A percentile compares a stretch with the other conserved stretches of the same genome.
Conservation (phyloP, 2,888 invertebrate species). For the Augiades crinisus region DNA sequence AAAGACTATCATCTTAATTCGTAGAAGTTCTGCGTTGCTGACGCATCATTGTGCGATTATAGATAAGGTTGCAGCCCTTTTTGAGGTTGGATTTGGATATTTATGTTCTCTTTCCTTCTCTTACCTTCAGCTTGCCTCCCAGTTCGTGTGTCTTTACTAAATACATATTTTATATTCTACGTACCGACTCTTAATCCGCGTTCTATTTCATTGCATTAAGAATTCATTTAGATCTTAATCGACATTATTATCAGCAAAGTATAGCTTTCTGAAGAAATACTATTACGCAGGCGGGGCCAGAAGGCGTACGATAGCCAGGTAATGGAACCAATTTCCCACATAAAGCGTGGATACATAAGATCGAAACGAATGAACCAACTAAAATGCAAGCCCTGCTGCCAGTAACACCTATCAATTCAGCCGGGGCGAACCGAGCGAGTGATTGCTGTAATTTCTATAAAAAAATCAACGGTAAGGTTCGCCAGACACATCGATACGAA, state of each 20-base stretch:
- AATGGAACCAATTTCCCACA: conserved; percentile 27
- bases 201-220: conserved; percentile 5
- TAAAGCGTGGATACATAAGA: conserved; percentile 33
- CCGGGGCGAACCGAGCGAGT: conserved; percentile 55
- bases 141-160: too few species aligned
- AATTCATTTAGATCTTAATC: conserved; percentile 6
- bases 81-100: too few species aligned
- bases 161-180: neutral
- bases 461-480: conserved; percentile 75
- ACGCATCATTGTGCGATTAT: too few species aligned
- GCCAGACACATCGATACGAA: conserved; percentile 77
- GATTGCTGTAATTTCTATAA: conserved; percentile 79
- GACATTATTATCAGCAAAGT: conserved; percentile 5
- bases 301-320: conserved; percentile 16
- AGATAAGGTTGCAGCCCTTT: too few species aligned
- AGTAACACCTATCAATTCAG: conserved; percentile 72
- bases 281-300: conserved; percentile 18
- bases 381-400: conserved; percentile 43
- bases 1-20: too few species aligned
- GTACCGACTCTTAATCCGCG: neutral
- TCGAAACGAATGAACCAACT: conserved; percentile 45
- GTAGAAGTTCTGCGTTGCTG: too few species aligned
- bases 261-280: conserved; percentile 6
- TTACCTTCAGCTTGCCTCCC: too few species aligned
- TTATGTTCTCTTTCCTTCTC: too few species aligned